Conservation (phyloP, 2,113 vertebrate species). For the Bungarus multicinctus region DNA sequence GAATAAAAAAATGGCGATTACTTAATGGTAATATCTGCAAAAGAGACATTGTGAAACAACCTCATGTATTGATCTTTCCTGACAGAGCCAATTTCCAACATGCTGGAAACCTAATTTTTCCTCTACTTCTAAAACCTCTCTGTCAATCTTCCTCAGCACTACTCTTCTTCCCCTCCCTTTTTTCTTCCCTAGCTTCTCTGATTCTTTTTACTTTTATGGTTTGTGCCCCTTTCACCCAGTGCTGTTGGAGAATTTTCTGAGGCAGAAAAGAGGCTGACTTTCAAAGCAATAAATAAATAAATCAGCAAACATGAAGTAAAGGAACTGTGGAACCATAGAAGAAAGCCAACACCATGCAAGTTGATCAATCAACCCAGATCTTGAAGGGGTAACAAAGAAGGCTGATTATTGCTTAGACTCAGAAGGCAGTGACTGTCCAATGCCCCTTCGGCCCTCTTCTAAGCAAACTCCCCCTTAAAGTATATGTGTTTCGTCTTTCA, state of each 20-base stretch:
- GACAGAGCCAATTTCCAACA: not conserved
- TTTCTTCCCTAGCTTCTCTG: not conserved
- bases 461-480: slow-evolving; percentile 24
- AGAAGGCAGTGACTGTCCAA: not conserved
- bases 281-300: not conserved
- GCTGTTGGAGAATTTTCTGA: not conserved
- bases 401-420: slow-evolving; percentile 24
- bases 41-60: not conserved
- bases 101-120: not conserved
- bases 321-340: not conserved
- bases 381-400: slow-evolving; percentile 25
- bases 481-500: not conserved
- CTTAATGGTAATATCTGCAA: not conserved
- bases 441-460: slow-evolving; percentile 26
- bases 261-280: not conserved
- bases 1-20: not conserved
- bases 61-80: not conserved
- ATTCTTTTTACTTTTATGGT: slow-evolving; percentile 14
- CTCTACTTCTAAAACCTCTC: slow-evolving; percentile 6
- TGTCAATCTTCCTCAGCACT: not conserved
- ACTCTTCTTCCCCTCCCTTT: not conserved
- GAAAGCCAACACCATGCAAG: not conserved
- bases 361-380: not conserved
- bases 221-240: not conserved
- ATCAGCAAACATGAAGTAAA: not conserved